These are phyloP conservation scores for Odobenus rosmarus DNA, from an alignment of 2,113 vertebrate genomes.

Conservation along the genomic window DNA sequence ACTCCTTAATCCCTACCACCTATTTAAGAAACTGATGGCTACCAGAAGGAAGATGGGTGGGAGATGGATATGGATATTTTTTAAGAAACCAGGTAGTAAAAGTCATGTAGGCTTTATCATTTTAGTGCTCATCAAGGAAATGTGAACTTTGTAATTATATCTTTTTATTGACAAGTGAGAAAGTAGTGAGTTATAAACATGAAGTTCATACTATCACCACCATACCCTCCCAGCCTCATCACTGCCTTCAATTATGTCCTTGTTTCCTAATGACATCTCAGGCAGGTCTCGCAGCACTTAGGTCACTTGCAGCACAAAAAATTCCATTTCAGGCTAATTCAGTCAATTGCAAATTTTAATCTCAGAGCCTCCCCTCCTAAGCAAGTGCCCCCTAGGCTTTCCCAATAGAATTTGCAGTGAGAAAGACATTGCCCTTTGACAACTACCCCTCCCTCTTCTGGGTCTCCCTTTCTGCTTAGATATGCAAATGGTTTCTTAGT, in stretches of 20 bases:
- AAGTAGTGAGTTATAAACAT: background rate
- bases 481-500: background rate
- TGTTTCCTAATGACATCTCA: background rate
- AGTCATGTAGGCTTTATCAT: background rate
- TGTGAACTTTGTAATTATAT: background rate
- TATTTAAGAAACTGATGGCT: background rate
- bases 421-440: background rate
- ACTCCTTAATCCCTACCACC: background rate
- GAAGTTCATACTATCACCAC: background rate
- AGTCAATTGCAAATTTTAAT: background rate
- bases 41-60: background rate
- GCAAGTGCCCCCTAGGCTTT: background rate
- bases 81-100: background rate
- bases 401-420: background rate
- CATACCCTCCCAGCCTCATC: background rate
- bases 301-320: background rate
- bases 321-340: background rate
- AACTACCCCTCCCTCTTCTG: background rate
- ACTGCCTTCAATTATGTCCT: background rate
- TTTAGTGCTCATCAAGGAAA: background rate
- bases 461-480: background rate
- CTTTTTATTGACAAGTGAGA: background rate
- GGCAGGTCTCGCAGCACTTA: background rate
- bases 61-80: background rate
- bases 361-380: background rate